phyloP scores from a whole-genome alignment of 1,140 invertebrate genomes.

The Drosophila melanica region DNA sequence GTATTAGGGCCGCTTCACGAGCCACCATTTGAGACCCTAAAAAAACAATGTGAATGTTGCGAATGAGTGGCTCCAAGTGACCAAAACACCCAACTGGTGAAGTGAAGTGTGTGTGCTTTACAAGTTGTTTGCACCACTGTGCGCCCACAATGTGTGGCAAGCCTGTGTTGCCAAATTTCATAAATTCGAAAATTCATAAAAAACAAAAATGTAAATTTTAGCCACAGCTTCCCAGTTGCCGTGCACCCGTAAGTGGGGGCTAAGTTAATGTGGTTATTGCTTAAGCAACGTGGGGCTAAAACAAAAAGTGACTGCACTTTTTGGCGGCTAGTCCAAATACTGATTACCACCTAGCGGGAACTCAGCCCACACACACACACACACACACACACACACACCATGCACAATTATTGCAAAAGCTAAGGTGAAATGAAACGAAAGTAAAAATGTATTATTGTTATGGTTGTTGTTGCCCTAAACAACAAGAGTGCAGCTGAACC shows the following conservation, averaged over 20 bases:
- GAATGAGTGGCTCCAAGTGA: neutral
- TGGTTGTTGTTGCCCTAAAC: slow-evolving; percentile 10
- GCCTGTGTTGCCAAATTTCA: slow-evolving; percentile 20
- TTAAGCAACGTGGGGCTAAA: slow-evolving; percentile 23
- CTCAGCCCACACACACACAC: slow-evolving; percentile 4
- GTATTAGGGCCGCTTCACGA: too few species aligned
- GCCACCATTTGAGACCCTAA: too few species aligned
- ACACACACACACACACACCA: neutral
- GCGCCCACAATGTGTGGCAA: slow-evolving; percentile 36
- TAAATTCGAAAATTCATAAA: neutral
- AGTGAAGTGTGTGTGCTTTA: slow-evolving; percentile 19
- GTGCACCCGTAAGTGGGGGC: slow-evolving; percentile 20
- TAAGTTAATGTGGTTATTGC: slow-evolving; percentile 41
- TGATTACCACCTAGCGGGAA: slow-evolving; percentile 31
- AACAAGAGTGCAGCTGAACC: slow-evolving; percentile 23
- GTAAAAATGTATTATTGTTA: slow-evolving; percentile 59
- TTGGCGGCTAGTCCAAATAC: neutral
- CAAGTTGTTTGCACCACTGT: slow-evolving; percentile 20
- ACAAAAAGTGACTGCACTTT: slow-evolving; percentile 33
- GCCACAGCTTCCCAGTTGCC: slow-evolving; percentile 26
- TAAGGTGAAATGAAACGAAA: slow-evolving; percentile 76
- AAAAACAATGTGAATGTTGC: too few species aligned
- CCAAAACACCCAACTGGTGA: slow-evolving; percentile 1
- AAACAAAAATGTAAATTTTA: slow-evolving; percentile 1
- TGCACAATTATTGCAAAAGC: slow-evolving; percentile 24